Evolutionary conservation across 2,888 invertebrate genomes (phyloP), one percentile per base, ranked within the genome.

Genomic region (Cacoxenus indagator): DNA sequence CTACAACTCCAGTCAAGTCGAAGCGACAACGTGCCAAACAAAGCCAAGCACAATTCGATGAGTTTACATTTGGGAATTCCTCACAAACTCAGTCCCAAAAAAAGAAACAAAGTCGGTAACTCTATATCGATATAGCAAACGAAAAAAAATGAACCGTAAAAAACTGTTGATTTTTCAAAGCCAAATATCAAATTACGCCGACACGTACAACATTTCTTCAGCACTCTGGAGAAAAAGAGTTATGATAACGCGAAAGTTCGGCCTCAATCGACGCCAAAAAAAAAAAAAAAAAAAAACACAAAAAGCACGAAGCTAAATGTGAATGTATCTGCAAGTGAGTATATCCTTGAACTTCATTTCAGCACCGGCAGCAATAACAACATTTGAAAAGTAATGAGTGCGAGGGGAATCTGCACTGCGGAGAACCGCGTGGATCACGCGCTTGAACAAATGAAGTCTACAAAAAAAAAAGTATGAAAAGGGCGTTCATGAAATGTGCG

Each of bases 311-410:
- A 66, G 31, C 45, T 14, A 24, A 54, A 24, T 24, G 59, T 17
- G 64, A 19, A 31, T 43, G 61, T 65, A 59, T 65, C 27, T 26
- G 43, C 43, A 57, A 62, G 55, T 22, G 26, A 14, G 64, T 29
- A 69, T 76, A 85, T 84, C 84, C 86, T 84, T 84, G 86, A 85
- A 84, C 85, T 82, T 84, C 71, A 73, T n/a, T n/a, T n/a, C n/a
- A 74, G 51, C 14, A 11, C 9, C 14, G 37, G 37, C 37, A 37
- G 37, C 37, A 37, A 11, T 54, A 37, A 65, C 17, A 46, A 76
- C 69, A 78, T 75, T 76, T 73, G 73, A 73, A 77, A 75, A 73
- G 61, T 64, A 72, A 68, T 66, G 67, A 78, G 74, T 72, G 71
- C 59, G 37, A 55, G 17, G n/a, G 11, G 27, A 75, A 70, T 65